Evolutionary conservation across 1,140 invertebrate genomes (phyloP).

Genomic region (Pseudomyrmex cubaensis): DNA sequence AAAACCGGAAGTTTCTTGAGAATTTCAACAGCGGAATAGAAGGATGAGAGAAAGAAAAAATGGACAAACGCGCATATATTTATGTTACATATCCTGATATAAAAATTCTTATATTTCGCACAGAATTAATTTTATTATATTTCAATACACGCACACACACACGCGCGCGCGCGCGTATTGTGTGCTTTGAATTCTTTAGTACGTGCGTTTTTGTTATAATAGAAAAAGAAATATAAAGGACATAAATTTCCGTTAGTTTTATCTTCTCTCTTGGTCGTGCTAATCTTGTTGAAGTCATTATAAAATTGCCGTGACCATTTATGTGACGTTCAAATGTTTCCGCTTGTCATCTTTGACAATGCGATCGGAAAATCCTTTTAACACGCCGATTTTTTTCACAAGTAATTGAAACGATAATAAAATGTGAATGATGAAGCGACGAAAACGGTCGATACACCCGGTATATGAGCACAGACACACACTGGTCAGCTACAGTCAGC

Average conservation of each 20-base stretch:
- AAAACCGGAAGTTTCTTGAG: no score
- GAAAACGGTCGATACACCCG: constrained; percentile 74
- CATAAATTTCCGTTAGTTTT: background rate
- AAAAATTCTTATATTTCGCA: no score
- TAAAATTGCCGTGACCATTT: background rate
- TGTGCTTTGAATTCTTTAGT: no score
- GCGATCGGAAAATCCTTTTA: background rate
- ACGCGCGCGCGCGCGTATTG: no score
- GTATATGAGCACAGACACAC: constrained; percentile 78
- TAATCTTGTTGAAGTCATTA: background rate
- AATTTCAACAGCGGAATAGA: constrained; percentile 1
- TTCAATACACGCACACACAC: no score
- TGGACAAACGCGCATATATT: background rate
- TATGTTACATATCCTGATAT: background rate
- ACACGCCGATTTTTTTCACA: background rate
- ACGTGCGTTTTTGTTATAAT: no score
- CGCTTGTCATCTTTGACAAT: background rate
- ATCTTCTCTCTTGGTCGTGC: background rate
- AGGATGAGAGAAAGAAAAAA: no score
- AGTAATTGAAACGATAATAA: constrained; percentile 11
- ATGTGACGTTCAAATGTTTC: background rate
- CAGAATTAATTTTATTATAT: no score
- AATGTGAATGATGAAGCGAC: constrained; percentile 28
- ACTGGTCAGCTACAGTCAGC: constrained; percentile 76
- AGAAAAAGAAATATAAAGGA: no score